These are phyloP conservation scores for Corvus cornix DNA, from an alignment of 2,113 vertebrate genomes.

Conservation along the genomic window DNA sequence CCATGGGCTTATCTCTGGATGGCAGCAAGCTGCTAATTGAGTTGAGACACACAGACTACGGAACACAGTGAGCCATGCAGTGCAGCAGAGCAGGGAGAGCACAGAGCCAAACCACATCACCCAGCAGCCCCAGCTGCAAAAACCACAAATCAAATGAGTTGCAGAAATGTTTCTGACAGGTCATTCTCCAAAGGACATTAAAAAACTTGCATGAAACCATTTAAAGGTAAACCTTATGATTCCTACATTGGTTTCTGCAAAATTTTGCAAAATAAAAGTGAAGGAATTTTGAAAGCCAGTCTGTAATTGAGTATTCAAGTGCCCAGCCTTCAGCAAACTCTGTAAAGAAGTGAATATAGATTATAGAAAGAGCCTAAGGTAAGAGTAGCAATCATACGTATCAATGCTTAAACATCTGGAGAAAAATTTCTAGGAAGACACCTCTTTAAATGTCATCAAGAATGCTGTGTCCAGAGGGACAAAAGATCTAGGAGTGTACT, in stretches of 20 bases:
- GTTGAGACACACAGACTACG: not conserved
- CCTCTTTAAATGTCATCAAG: not conserved
- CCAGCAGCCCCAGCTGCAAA: not conserved
- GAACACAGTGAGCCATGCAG: not conserved
- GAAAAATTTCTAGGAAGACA: not conserved
- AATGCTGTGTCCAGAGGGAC: not conserved
- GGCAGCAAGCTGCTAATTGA: not conserved
- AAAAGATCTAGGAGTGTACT: not conserved
- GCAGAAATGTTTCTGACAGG: not conserved
- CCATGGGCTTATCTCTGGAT: constrained; percentile 16
- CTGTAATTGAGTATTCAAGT: not conserved
- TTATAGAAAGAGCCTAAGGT: not conserved
- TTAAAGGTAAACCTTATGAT: not conserved
- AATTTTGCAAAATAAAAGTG: not conserved
- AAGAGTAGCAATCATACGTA: not conserved
- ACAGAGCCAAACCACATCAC: not conserved
- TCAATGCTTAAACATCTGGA: not conserved
- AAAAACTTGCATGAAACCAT: not conserved
- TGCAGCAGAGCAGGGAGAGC: not conserved
- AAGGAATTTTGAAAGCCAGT: not conserved
- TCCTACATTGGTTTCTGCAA: not conserved
- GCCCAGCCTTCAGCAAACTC: not conserved
- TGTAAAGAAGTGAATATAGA: not conserved
- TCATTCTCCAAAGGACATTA: not conserved
- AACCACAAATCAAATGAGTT: not conserved